Base-by-base conservation (phyloP, 1,140 invertebrate genomes). In the Pemphigus obesinymphae region DNA sequence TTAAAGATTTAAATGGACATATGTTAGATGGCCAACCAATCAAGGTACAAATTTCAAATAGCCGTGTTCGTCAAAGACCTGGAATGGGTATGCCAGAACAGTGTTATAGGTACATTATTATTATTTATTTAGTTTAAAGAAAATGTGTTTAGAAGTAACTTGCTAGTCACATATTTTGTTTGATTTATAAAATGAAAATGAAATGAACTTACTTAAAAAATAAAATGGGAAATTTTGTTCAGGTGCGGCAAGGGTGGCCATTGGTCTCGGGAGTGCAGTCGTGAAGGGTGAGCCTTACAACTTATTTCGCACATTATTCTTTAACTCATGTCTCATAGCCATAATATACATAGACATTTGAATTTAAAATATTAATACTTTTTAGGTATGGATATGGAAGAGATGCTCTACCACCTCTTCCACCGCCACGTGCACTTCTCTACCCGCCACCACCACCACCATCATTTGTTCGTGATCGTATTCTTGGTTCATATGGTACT, bases 71-170 rank as follows among this genome's bases (percentile, higher is more conserved):
- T 84, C 95, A 96, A 86, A 92, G 94, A 86, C 95, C 96, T 84
- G 96, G 96, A 84, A 97, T 97, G 95, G 95, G 95, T 85, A 95
- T 96, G 88, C 94, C 95, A 86, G 95, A 96, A 86, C 94, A 95
- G 87, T 97, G 95, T 89, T 97, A 96, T 89, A 91, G 85, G 85
- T 85, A 84, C 26, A 40, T 75, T 29, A 20, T 66, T 4, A 31
- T 50, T 15, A 17, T 2, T 82, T 43, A 10, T 43, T 82, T 45
- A 31, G 82, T 70, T 68, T 34, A 82, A 45, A 70, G 58, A 70
- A 68, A 82, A 82, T 82, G 58, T 82, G 63, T 82, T 68, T 66
- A 48, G 63, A 82, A 82, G 58, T 82, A 82, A 68, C 37, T 80
- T 80, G 76, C 53, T 80, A 80, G 76, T 80, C 76, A 80, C 50